Conservation (phyloP, 2,797 vertebrate genomes). For the Astyanax mexicanus region DNA sequence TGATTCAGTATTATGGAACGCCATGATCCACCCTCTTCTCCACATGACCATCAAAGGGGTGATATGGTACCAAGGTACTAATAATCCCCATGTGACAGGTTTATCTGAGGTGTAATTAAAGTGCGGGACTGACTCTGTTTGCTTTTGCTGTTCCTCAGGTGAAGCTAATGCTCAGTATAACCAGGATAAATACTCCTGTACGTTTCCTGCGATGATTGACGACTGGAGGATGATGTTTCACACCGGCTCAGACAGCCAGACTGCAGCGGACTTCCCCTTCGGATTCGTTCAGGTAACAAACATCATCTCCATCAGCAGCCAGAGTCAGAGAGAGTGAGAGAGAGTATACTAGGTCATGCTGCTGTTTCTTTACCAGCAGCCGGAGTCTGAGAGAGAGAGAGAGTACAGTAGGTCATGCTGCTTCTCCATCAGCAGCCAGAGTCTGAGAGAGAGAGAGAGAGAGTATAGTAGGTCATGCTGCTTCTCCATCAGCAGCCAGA, state of each 20-base stretch:
- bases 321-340: no score
- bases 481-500: no score
- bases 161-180: conserved; percentile 81
- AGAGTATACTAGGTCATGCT: no score
- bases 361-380: no score
- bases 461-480: no score
- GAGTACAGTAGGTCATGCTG: no score
- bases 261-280: conserved; percentile 84
- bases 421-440: no score
- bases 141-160: conserved; percentile 72
- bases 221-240: conserved; percentile 91
- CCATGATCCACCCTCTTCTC: conserved; percentile 91
- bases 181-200: conserved; percentile 85
- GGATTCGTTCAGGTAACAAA: conserved; percentile 94
- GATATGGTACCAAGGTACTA: conserved; percentile 96
- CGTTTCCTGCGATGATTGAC: conserved; percentile 88
- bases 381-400: no score
- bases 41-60: conserved; percentile 90
- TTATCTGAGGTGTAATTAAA: background rate
- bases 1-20: conserved; percentile 88
- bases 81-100: conserved; percentile 4
- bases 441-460: no score
- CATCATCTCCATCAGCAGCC: no score
- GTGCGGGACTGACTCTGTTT: background rate
- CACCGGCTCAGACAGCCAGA: conserved; percentile 80